A percentile compares a stretch with the other conserved stretches of the same genome.
Conservation (phyloP, 1,140 invertebrate genomes). For the Kradibia gibbosae region DNA sequence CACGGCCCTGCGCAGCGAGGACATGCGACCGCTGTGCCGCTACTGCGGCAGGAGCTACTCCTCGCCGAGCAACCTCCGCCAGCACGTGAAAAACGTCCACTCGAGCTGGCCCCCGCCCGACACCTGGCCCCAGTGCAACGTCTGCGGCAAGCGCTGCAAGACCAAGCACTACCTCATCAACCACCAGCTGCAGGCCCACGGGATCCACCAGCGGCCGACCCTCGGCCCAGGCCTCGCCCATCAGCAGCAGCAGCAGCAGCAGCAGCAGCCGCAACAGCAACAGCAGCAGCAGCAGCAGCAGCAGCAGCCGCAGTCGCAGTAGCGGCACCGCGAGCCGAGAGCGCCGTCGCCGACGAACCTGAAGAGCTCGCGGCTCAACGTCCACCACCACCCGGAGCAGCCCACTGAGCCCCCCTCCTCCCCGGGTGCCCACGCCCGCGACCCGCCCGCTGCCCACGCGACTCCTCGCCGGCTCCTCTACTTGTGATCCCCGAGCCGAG, state of each 20-base stretch:
- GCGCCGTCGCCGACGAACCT: too few species aligned
- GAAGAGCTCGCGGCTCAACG: too few species aligned
- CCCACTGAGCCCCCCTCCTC: too few species aligned
- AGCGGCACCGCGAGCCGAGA: too few species aligned
- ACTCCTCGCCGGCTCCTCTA: too few species aligned
- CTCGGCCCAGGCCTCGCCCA: conserved; percentile 38
- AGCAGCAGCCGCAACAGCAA: conserved; percentile 54
- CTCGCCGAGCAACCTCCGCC: conserved; percentile 79
- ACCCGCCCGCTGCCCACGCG: too few species aligned
- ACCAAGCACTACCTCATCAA: conserved; percentile 85
- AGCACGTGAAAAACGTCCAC: conserved; percentile 83
- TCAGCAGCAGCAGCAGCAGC: conserved; percentile 59
- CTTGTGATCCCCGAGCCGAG: too few species aligned
- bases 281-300: conserved; percentile 55
- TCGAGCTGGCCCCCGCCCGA: conserved; percentile 79
- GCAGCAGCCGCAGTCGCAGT: background rate
- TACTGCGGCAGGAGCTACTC: conserved; percentile 81
- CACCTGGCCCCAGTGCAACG: conserved; percentile 80
- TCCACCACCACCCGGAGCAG: too few species aligned
- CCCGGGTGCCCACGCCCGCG: too few species aligned
- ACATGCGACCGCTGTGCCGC: conserved; percentile 76
- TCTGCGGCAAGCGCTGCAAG: conserved; percentile 83
- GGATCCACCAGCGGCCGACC: conserved; percentile 76
- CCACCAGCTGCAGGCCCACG: conserved; percentile 82
- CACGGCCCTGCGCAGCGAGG: conserved; percentile 67